phyloP scores from a whole-genome alignment of 2,797 vertebrate genomes.

The Peromyscus nudipes region DNA sequence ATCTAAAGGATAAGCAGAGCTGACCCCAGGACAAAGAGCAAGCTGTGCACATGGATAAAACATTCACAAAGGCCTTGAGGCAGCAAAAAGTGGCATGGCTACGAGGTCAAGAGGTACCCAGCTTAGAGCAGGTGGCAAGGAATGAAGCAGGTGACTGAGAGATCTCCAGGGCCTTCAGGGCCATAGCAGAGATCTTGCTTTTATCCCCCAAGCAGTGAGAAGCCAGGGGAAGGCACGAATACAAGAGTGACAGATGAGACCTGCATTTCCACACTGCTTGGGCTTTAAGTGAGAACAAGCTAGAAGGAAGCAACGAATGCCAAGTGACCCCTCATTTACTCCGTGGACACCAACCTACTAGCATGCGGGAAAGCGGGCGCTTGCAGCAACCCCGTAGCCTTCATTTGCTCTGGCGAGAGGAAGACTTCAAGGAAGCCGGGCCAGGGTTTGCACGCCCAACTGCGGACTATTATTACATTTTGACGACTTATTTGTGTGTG shows the following conservation, averaged over 20 bases:
- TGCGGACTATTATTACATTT: not conserved
- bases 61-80: not conserved
- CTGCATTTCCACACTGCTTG: not conserved
- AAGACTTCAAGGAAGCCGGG: not conserved
- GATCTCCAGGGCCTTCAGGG: not conserved
- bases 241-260: not conserved
- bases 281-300: conserved; percentile 42
- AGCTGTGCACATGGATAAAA: not conserved
- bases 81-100: not conserved
- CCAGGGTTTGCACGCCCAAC: not conserved
- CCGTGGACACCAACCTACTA: not conserved
- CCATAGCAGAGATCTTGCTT: not conserved
- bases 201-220: not conserved
- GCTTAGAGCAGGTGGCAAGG: not conserved
- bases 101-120: not conserved
- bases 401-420: not conserved
- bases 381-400: not conserved
- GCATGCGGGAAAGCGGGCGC: not conserved
- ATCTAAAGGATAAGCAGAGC: conserved; percentile 8
- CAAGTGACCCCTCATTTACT: not conserved
- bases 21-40: not conserved
- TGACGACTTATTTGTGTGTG: not conserved
- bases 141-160: not conserved
- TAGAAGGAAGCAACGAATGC: not conserved
- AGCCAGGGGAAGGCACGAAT: conserved; percentile 54